Base-by-base conservation (phyloP, 1,140 invertebrate genomes). In the Orius insidiosus region DNA sequence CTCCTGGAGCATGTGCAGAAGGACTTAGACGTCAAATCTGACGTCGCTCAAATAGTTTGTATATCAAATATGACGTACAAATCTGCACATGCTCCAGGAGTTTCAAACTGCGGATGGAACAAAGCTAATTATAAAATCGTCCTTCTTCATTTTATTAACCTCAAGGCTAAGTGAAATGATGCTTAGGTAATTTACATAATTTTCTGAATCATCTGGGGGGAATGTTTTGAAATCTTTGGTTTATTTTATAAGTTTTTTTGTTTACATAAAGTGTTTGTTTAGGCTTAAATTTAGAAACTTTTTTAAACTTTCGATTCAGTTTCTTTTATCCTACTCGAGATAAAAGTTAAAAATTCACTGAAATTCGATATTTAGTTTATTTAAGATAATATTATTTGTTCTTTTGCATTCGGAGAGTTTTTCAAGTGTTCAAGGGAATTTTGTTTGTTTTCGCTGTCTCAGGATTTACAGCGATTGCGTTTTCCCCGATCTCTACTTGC, bases 401-500 rank as follows among this genome's bases (percentile, higher is more conserved):
- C 45, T 35, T 38, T 30, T 38, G n/a, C 50, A 16, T 46, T 36
- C 48, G 36, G 42, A 15, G 41, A 15, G 38, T 48, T 50, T 51
- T 61, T 63, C 35, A 57, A 36, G n/a, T 36, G n/a, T 15, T 36
- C 32, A 36, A 11, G n/a, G n/a, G 9, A 11, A 36, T 11, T 11
- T n/a, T 36, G 35, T 15, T 7, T 33, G n/a, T 11, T 15, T 36
- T 10, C 3, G 9, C 35, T 36, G n/a, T n/a, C 10, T 30, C 19
- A 68, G 66, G 64, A 64, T 68, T 55, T 63, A 62, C 56, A 58
- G 55, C 47, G 61, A 64, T 38, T 61, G 59, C 53, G 56, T 65
- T 41, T 57, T 65, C 58, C 59, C 55, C 49, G 66, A 68, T 60
- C 56, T 67, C 52, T 60, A 64, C 52, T 62, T 68, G 55, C 53